Evolutionary conservation across 2,888 invertebrate species (phyloP), one percentile per base, ranked within the genome.

Genomic region (Drosophila mimica): DNA sequence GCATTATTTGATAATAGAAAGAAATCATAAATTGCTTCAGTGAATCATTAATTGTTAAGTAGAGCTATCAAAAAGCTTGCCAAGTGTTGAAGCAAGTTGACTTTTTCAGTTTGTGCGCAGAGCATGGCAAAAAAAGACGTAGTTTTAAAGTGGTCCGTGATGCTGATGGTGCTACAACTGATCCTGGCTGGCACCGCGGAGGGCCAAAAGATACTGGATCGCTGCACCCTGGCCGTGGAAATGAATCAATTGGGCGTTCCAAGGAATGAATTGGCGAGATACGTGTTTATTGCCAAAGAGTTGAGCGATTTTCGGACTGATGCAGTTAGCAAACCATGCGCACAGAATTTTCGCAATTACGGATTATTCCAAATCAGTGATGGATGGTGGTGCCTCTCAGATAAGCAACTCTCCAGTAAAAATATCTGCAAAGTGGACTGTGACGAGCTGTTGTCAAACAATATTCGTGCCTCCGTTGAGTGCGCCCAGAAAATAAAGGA

Each of bases 301-400:
- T 8, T 49, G 5, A 70, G 52, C 43, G 0, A 9, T 1, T 70
- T 15, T 57, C 9, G 0, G 0, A 70, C 75, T 0, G 7, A 56
- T 0, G 52, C 2, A 1, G 0, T 58, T 0, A 51, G 25, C 17
- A 0, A 0, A 0, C 0, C 0, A 6, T 4, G 43, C 36, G 0
- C 0, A 1, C 9, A 59, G 2, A 33, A 33, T 0, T 17, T 9
- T 17, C 0, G 17, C 7, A 9, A 9, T 20, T 74, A 46, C 33
- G 69, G 74, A 8, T 13, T 74, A 40, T 74, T 74, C 11, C 63
- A 74, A 53, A 66, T 67, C 36, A 36, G 46, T 11, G 36, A 36
- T 2, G 9, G 15, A 46, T 38, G 1, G 4, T 67, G 66, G 66
- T 67, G 66, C 13, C 31, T 20, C 7, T 36, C 66, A 2, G 0